Evolutionary conservation across 2,113 vertebrate species (phyloP).

Genomic region (Oophaga pumilio): DNA sequence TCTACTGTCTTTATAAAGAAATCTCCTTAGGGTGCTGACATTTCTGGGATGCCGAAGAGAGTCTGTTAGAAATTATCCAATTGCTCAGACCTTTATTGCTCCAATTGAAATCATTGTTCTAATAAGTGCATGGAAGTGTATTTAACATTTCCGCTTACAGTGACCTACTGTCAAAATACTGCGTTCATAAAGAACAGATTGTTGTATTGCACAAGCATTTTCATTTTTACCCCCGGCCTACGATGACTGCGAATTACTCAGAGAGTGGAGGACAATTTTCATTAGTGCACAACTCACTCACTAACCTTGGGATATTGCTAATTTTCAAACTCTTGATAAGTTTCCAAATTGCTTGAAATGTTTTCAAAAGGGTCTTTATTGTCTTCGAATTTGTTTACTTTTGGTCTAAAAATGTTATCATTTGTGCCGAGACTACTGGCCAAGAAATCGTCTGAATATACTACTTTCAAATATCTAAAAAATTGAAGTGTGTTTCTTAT

Average conservation of each 20-base stretch:
- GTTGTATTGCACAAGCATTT: not conserved
- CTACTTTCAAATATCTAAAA: no score
- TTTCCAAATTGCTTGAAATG: not conserved
- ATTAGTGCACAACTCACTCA: not conserved
- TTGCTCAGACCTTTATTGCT: slow-evolving; percentile 10
- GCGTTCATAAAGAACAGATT: slow-evolving; percentile 35
- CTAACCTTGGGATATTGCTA: not conserved
- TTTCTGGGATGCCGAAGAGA: not conserved
- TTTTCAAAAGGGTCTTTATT: not conserved
- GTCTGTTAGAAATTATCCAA: slow-evolving; percentile 36
- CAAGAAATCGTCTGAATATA: no score
- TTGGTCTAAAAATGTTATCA: not conserved
- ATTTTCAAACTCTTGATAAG: not conserved
- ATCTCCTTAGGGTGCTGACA: slow-evolving; percentile 7
- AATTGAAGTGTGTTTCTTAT: no score
- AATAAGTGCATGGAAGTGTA: slow-evolving; percentile 21
- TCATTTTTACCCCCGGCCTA: not conserved
- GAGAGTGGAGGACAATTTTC: not conserved
- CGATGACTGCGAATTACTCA: not conserved
- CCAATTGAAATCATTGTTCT: slow-evolving; percentile 35
- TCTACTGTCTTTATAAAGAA: not conserved
- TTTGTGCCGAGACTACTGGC: no score
- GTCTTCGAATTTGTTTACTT: not conserved
- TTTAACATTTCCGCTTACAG: slow-evolving; percentile 16
- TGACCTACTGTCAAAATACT: slow-evolving; percentile 19